phyloP scores from a whole-genome alignment of 1,140 invertebrate genomes.

The Cyphomyrmex costatus region DNA sequence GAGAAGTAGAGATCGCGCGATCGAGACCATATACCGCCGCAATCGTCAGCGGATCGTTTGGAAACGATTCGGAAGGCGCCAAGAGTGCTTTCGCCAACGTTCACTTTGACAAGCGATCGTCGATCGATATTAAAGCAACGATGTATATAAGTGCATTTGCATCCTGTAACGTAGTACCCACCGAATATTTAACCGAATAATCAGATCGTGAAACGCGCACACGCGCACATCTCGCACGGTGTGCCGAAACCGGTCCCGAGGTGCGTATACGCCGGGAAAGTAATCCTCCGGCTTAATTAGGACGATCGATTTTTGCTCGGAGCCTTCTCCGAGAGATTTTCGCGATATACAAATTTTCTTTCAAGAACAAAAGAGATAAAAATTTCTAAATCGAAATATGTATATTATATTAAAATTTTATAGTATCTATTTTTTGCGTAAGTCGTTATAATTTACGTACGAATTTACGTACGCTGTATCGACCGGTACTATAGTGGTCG shows the following conservation, averaged over 20 bases:
- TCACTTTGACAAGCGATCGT: constrained; percentile 21
- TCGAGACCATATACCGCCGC: constrained; percentile 16
- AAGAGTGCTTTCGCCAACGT: neutral
- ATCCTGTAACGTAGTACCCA: neutral
- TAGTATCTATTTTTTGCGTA: neutral
- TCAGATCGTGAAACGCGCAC: constrained; percentile 28
- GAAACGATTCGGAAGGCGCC: neutral
- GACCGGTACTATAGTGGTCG: neutral
- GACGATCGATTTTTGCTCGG: constrained; percentile 31
- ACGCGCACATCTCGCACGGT: neutral
- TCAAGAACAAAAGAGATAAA: neutral
- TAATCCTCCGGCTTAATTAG: constrained; percentile 46
- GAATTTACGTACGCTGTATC: neutral
- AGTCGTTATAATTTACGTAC: neutral
- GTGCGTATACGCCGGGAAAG: constrained; percentile 17
- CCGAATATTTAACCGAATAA: constrained; percentile 51
- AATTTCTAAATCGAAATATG: neutral
- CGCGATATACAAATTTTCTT: neutral
- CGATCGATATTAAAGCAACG: constrained; percentile 1
- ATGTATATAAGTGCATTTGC: neutral
- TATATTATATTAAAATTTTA: neutral
- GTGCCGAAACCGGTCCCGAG: constrained; percentile 38
- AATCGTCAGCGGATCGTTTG: constrained; percentile 36
- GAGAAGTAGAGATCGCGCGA: constrained; percentile 17
- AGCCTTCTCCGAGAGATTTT: neutral